Conservation (phyloP, 2,797 vertebrate genomes). For the Labeo calbasu region DNA sequence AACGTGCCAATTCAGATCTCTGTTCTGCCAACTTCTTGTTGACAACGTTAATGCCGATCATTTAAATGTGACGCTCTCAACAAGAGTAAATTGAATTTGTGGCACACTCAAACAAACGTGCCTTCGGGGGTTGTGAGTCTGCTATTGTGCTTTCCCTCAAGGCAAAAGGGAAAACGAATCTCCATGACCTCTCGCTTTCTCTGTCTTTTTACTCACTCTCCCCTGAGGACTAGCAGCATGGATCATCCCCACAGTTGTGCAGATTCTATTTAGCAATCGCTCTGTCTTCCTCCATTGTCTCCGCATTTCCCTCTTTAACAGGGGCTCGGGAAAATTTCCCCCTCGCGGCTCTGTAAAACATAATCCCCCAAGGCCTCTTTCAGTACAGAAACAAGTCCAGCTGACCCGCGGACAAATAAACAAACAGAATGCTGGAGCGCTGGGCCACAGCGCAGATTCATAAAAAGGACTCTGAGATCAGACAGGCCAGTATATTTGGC, state of each 20-base stretch:
- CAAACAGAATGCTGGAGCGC: slow-evolving; percentile 55
- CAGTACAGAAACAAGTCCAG: slow-evolving; percentile 56
- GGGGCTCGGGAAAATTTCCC: slow-evolving; percentile 37
- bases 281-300: slow-evolving; percentile 61
- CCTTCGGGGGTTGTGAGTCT: slow-evolving; percentile 58
- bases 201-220: slow-evolving; percentile 33
- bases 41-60: slow-evolving; percentile 61
- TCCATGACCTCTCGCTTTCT: slow-evolving; percentile 51
- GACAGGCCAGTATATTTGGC: slow-evolving; percentile 55
- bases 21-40: slow-evolving; percentile 55
- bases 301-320: slow-evolving; percentile 57
- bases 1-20: slow-evolving; percentile 50
- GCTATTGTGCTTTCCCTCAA: slow-evolving; percentile 60
- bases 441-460: slow-evolving; percentile 46
- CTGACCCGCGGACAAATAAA: slow-evolving; percentile 56
- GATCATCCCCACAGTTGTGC: slow-evolving; percentile 55
- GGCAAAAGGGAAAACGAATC: slow-evolving; percentile 61
- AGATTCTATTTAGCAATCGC: slow-evolving; percentile 57
- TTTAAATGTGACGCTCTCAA: slow-evolving; percentile 62
- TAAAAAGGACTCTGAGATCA: slow-evolving; percentile 52
- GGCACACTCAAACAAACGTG: slow-evolving; percentile 58
- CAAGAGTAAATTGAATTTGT: slow-evolving; percentile 64
- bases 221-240: slow-evolving; percentile 50
- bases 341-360: slow-evolving; percentile 42
- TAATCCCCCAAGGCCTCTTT: slow-evolving; percentile 59